Percentiles rank a stretch among this genome's conserved stretches.
Conservation (phyloP, 2,797 vertebrate genomes). For the Astyanax mexicanus region DNA sequence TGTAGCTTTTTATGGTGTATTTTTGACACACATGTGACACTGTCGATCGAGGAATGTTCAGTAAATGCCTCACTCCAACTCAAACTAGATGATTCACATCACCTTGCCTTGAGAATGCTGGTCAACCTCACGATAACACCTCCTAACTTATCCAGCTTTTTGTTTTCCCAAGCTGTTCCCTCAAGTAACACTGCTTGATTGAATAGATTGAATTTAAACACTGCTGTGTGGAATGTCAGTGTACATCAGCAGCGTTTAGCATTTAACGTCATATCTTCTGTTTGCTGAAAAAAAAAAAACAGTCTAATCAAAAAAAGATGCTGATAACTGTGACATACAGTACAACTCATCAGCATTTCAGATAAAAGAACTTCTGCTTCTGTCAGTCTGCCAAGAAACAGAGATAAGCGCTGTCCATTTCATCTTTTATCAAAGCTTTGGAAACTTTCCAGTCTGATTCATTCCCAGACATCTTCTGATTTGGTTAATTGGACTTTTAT, state of each 20-base stretch:
- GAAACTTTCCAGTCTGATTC: slow-evolving; percentile 16
- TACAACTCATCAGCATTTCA: background rate
- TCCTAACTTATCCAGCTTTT: no score
- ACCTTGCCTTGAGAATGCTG: no score
- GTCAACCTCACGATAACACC: no score
- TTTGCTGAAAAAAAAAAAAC: background rate
- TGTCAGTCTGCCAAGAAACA: background rate
- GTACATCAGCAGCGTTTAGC: background rate
- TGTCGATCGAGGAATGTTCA: no score
- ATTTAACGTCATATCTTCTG: background rate
- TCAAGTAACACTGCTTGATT: no score
- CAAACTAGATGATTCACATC: no score
- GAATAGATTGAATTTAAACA: no score
- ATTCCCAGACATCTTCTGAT: slow-evolving; percentile 5
- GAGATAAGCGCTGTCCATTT: slow-evolving; percentile 1
- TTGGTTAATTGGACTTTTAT: slow-evolving; percentile 5
- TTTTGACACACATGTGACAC: no score
- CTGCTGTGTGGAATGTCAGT: no score
- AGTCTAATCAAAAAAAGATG: background rate
- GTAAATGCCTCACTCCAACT: no score
- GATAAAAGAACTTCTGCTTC: slow-evolving; percentile 22
- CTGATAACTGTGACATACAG: background rate
- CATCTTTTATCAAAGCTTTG: slow-evolving; percentile 33
- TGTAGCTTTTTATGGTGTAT: no score
- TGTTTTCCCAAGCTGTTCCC: no score